Evolutionary conservation across 2,113 vertebrate species (phyloP).

Genomic region (Mungos mungo): DNA sequence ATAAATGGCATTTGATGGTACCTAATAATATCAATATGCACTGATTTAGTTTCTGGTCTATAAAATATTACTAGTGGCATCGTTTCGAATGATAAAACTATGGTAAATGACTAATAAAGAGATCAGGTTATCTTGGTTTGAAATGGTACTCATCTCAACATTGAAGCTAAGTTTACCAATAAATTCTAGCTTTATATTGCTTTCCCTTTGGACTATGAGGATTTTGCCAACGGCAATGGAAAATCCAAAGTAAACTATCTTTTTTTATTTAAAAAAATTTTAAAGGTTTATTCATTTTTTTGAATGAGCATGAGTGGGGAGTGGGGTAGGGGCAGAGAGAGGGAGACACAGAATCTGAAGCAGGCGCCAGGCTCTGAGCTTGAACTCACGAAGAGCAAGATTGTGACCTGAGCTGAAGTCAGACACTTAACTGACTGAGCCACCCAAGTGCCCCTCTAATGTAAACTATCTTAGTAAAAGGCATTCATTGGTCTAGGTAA

Average conservation of each 20-base stretch:
- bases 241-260: background rate
- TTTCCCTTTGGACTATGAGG: background rate
- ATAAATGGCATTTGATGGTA: slow-evolving; percentile 20
- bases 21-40: background rate
- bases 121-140: background rate
- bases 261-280: background rate
- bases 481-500: background rate
- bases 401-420: too few species aligned
- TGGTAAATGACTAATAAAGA: slow-evolving; percentile 1
- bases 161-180: slow-evolving; percentile 23
- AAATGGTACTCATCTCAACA: background rate
- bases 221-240: slow-evolving; percentile 16
- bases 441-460: background rate
- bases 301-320: too few species aligned
- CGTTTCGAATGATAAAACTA: slow-evolving; percentile 10
- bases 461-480: background rate
- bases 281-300: too few species aligned
- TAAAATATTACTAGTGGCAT: background rate
- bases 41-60: slow-evolving; percentile 3
- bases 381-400: too few species aligned
- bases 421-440: too few species aligned
- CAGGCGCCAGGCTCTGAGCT: too few species aligned
- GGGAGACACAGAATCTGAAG: too few species aligned
- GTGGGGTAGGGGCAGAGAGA: too few species aligned
- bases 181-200: background rate